phyloP scores from a whole-genome alignment of 1,140 invertebrate species.

The Lordiphosa stackelbergi region DNA sequence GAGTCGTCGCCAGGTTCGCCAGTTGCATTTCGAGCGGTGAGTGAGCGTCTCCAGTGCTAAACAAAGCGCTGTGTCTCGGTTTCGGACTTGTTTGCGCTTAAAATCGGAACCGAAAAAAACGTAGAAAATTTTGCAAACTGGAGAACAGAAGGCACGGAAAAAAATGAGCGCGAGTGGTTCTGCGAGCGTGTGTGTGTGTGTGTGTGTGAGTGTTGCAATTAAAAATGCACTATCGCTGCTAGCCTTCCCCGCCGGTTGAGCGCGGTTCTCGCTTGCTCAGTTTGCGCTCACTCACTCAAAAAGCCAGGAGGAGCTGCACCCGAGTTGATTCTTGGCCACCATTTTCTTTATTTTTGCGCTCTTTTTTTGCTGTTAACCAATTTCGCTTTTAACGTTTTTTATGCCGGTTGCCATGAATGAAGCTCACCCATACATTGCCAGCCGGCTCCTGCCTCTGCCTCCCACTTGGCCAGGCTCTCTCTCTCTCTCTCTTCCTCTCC shows the following conservation, averaged over 20 bases:
- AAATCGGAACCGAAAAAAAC: slow-evolving; percentile 43
- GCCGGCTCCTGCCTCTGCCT: slow-evolving; percentile 43
- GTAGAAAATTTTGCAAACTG: slow-evolving; percentile 49
- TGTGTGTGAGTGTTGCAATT: slow-evolving; percentile 51
- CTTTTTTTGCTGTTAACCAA: slow-evolving; percentile 45
- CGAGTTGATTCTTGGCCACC: slow-evolving; percentile 50
- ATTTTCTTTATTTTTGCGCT: slow-evolving; percentile 52
- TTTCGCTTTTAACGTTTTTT: slow-evolving; percentile 73
- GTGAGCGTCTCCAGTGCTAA: slow-evolving; percentile 63
- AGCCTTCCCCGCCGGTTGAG: slow-evolving; percentile 28
- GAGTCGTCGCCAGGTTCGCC: slow-evolving; percentile 39
- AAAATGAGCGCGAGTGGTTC: slow-evolving; percentile 33
- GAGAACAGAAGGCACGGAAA: slow-evolving; percentile 38
- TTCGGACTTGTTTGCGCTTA: slow-evolving; percentile 44
- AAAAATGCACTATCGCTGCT: slow-evolving; percentile 60
- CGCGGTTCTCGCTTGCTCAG: slow-evolving; percentile 17
- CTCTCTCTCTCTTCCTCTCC: slow-evolving; percentile 27
- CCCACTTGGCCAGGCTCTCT: slow-evolving; percentile 31
- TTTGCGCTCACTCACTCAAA: slow-evolving; percentile 29
- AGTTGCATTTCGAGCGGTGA: slow-evolving; percentile 75
- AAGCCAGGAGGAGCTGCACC: slow-evolving; percentile 21
- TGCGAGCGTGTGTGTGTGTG: slow-evolving; percentile 21
- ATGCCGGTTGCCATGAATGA: slow-evolving; percentile 72
- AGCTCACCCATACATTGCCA: slow-evolving; percentile 46
- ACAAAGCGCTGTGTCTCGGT: slow-evolving; percentile 55